Evolutionary conservation across 1,140 invertebrate genomes (phyloP), one percentile per base, ranked within the genome.

Genomic region (Listronotus bonariensis): DNA sequence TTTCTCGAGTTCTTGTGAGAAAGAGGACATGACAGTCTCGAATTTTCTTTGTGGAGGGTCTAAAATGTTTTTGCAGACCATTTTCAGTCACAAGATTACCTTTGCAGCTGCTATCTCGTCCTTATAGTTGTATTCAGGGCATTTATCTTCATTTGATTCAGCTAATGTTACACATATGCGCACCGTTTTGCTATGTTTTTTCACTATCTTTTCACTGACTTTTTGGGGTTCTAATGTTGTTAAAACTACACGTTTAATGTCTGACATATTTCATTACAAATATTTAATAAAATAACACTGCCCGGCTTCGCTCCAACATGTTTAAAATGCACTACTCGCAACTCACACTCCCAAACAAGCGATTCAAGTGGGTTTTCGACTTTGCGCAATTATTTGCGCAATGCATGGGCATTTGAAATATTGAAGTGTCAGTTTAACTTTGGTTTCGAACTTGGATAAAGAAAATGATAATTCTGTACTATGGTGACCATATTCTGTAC

Each of bases 51-150:
- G 34, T 60, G 7, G 55, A 54, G 17, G 18, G 32, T 64, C 48
- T 34, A 40, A 53, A 60, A 53, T 63, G 40, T 42, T 70, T 72
- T 67, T 75, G 66, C 72, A 77, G 72, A 78, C 72, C 72, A 77
- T 77, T 78, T 76, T 77, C 69, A 76, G 72, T 76, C 73, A 73
- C 68, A 73, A 82, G 82, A 56, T 85, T 80, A 87, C 86, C 84
- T 85, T 82, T 71, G 79, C 81, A 73, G 81, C 75, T 77, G 82
- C 84, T 69, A 87, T 76, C 70, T 87, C 81, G 68, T 87, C 83
- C 71, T 81, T 80, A 79, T 86, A 88, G 78, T 84, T 87, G 80
- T 83, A 87, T 79, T 87, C 85, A 54, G 86, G 83, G 80, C 82
- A 87, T 78, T 81, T 82, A 78, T 82, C 80, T 75, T 87, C 85